Conservation (phyloP, 2,888 invertebrate species). For the Ceratothoa steindachneri region DNA sequence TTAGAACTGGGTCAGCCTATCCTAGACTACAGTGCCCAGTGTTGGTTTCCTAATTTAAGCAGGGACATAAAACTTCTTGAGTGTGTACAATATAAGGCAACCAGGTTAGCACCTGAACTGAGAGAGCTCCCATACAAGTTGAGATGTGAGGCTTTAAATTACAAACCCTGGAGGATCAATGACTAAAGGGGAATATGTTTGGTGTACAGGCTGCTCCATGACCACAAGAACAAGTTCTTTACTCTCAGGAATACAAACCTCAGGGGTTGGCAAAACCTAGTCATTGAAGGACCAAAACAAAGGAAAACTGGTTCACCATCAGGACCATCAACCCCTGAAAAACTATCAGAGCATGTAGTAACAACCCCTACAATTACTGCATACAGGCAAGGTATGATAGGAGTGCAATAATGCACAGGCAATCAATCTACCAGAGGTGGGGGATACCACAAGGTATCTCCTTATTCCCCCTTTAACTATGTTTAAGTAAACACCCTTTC, state of each 20-base stretch:
- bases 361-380: too few species aligned
- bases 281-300: too few species aligned
- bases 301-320: too few species aligned
- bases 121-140: background rate
- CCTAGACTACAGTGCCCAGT: background rate
- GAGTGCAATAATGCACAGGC: too few species aligned
- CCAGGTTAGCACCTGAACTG: background rate
- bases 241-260: background rate
- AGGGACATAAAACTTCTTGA: background rate
- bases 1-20: background rate
- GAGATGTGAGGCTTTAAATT: background rate
- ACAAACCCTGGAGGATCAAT: background rate
- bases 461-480: too few species aligned
- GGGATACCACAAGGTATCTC: too few species aligned
- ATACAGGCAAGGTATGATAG: too few species aligned
- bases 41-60: background rate
- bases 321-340: too few species aligned
- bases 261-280: too few species aligned
- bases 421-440: too few species aligned
- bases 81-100: background rate
- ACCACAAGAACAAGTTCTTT: background rate
- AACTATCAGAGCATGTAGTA: too few species aligned
- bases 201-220: background rate
- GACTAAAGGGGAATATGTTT: background rate
- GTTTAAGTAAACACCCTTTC: too few species aligned